Percentiles rank a stretch among this genome's conserved stretches.
Evolutionary conservation across 2,888 invertebrate genomes (phyloP).

Genomic region (Strigamia maritima): DNA sequence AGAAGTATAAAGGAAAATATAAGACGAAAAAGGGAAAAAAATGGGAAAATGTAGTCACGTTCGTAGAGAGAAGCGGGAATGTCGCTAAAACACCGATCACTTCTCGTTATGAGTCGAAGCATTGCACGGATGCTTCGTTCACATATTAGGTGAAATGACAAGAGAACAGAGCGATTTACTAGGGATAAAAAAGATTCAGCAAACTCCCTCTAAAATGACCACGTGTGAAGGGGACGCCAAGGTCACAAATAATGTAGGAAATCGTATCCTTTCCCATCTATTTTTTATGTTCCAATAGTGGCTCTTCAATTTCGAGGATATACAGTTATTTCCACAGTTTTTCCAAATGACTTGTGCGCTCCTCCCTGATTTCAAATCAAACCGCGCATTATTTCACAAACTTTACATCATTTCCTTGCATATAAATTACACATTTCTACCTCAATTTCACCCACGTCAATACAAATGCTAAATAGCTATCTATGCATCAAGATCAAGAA

Average conservation of each 20-base stretch:
- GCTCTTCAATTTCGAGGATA: constrained; percentile 13
- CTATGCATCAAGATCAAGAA: no score
- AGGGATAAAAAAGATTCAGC: background rate
- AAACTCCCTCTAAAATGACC: constrained; percentile 16
- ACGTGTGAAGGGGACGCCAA: constrained; percentile 23
- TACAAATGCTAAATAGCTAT: background rate
- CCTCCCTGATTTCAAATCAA: background rate
- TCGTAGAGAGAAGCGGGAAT: background rate
- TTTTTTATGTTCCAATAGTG: background rate
- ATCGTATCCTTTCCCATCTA: background rate
- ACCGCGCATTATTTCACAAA: constrained; percentile 4
- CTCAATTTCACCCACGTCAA: background rate
- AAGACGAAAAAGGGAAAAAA: background rate
- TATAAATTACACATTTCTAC: constrained; percentile 7
- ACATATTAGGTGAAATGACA: constrained; percentile 24
- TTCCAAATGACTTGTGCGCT: background rate
- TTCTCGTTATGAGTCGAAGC: constrained; percentile 32
- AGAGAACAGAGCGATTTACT: constrained; percentile 21
- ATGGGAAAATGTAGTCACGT: constrained; percentile 18
- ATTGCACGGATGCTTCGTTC: constrained; percentile 31
- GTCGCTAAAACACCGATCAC: constrained; percentile 25
- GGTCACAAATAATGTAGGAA: constrained; percentile 2
- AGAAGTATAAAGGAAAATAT: constrained; percentile 34
- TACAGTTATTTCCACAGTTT: constrained; percentile 1
- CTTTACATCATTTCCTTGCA: background rate